Conservation (phyloP, 2,888 invertebrate genomes). For the Agrotis ipsilon region DNA sequence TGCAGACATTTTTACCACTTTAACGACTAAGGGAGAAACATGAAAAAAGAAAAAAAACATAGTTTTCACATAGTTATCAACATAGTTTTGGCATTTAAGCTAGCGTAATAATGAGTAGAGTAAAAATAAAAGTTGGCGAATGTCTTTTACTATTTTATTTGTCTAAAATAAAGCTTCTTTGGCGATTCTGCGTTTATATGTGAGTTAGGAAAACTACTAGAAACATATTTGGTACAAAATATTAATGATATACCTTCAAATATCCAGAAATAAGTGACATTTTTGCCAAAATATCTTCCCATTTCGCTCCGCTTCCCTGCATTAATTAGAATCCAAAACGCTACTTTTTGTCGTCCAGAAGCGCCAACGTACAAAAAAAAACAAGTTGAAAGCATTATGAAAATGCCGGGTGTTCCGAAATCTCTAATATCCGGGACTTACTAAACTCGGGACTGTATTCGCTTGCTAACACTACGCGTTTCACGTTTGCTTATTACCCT, state of each 20-base stretch:
- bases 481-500: not conserved
- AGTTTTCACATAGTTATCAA: too few relatives aligned
- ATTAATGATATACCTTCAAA: not conserved
- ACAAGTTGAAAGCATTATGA: slow-evolving; percentile 14
- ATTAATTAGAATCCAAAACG: not conserved
- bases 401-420: slow-evolving; percentile 25
- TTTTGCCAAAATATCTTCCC: not conserved
- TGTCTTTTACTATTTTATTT: too few relatives aligned
- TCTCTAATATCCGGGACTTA: slow-evolving; percentile 14
- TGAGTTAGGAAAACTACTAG: too few relatives aligned
- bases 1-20: too few relatives aligned
- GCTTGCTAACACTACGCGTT: not conserved
- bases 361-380: not conserved
- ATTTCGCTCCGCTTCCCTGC: not conserved
- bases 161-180: too few relatives aligned
- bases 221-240: too few relatives aligned
- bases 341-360: not conserved
- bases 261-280: not conserved
- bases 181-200: too few relatives aligned
- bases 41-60: too few relatives aligned
- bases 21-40: too few relatives aligned
- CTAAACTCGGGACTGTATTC: not conserved
- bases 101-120: too few relatives aligned
- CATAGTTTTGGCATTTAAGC: too few relatives aligned
- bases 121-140: too few relatives aligned